Conservation (phyloP, 2,113 vertebrate genomes). For the Planiliza haematocheilus region DNA sequence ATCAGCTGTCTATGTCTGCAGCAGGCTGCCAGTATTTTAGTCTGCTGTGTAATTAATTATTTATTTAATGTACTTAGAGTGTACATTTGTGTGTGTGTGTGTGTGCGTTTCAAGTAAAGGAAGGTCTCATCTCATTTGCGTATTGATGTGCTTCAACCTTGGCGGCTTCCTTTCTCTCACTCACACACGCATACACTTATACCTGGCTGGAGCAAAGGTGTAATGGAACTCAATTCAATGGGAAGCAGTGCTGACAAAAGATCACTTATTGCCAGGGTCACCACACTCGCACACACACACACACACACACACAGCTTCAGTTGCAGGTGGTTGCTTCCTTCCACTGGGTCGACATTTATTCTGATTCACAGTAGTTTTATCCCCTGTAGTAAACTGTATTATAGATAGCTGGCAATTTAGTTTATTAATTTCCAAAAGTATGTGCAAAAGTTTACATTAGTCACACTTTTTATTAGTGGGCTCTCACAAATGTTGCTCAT, state of each 20-base stretch:
- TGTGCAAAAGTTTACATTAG: too few relatives aligned
- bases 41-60: conserved; percentile 65
- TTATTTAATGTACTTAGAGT: conserved; percentile 61
- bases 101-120: conserved; percentile 5
- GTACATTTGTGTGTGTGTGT: background rate
- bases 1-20: conserved; percentile 49
- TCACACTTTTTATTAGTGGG: too few relatives aligned
- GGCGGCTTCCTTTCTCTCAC: conserved; percentile 25
- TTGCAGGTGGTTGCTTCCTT: conserved; percentile 39
- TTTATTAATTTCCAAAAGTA: too few relatives aligned
- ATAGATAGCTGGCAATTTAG: too few relatives aligned
- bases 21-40: conserved; percentile 64
- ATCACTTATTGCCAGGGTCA: conserved; percentile 59
- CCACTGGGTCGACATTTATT: conserved; percentile 18
- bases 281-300: conserved; percentile 5
- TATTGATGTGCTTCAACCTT: conserved; percentile 63
- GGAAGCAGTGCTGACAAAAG: conserved; percentile 51
- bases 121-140: conserved; percentile 34
- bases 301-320: conserved; percentile 11
- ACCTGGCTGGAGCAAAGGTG: conserved; percentile 54
- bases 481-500: too few relatives aligned
- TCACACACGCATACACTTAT: conserved; percentile 11
- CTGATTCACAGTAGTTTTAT: conserved; percentile 11
- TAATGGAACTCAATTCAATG: conserved; percentile 69
- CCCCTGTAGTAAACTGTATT: too few relatives aligned